Evolutionary conservation across 2,888 invertebrate species (phyloP).

Genomic region (Dimorphilus gyrociliatus): DNA sequence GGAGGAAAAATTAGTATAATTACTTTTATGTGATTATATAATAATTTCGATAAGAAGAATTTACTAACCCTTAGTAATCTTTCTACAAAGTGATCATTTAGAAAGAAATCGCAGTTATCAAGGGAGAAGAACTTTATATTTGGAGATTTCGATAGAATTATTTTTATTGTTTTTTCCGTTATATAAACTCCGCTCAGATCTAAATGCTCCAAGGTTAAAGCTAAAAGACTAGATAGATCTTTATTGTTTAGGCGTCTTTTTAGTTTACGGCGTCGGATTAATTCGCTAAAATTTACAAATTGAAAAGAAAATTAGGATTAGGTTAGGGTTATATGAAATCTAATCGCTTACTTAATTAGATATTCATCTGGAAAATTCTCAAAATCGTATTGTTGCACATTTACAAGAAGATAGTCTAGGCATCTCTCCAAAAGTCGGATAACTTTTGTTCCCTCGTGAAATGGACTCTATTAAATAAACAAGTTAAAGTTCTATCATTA

Average conservation of each 20-base stretch:
- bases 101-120: conserved; percentile 23
- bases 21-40: too few relatives aligned
- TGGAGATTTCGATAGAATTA: conserved; percentile 18
- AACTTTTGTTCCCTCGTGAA: conserved; percentile 20
- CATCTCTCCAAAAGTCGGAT: conserved; percentile 18
- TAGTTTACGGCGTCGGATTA: conserved; percentile 20
- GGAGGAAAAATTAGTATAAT: too few relatives aligned
- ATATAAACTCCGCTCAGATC: conserved; percentile 21
- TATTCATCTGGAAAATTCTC: conserved; percentile 27
- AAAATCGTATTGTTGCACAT: conserved; percentile 21
- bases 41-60: too few relatives aligned
- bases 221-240: conserved; percentile 15
- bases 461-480: too few relatives aligned
- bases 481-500: too few relatives aligned
- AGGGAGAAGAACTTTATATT: conserved; percentile 19
- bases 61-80: conserved; percentile 18
- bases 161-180: conserved; percentile 17
- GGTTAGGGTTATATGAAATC: not conserved
- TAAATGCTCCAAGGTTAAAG: conserved; percentile 19
- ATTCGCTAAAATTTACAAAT: conserved; percentile 15
- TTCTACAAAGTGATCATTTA: conserved; percentile 20
- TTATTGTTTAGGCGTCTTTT: conserved; percentile 19
- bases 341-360: conserved; percentile 17
- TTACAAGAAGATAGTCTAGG: conserved; percentile 13
- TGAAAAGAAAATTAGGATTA: not conserved